Evolutionary conservation across 2,888 invertebrate species (phyloP), one percentile per base, ranked within the genome.

Genomic region (Melitaea athalia): DNA sequence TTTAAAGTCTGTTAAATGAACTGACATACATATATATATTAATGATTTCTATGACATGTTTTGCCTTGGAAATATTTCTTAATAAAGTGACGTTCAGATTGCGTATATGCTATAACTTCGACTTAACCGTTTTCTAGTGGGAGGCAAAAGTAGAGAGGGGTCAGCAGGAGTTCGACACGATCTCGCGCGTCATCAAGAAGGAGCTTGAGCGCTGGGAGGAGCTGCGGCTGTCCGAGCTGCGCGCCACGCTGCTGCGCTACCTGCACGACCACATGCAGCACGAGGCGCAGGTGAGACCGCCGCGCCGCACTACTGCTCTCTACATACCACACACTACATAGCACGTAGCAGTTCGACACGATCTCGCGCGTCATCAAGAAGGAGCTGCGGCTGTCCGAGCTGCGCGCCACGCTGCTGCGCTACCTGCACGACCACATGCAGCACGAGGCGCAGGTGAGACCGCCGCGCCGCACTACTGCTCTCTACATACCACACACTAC

Each of bases 91-190:
- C 8, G 5, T n/a, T 6, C 6, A 15, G 2, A n/a, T 15, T 15
- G 1, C 49, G 15, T 15, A 15, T 17, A 10, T 7, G 15, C 14
- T 3, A 47, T 47, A 6, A 11, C 14, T 47, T 11, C 12, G 4
- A 38, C 38, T 5, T 33, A 38, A 38, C 38, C 8, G 31, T 53
- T 11, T 10, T 59, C 24, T 81, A 98, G 96, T 98, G 98, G 98
- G 98, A 99, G 86, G 94, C 96, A 0, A 98, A 98, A 91, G 98
- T 99, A n/a, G 98, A 99, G 80, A 95, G 98, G 74, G 97, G 98
- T 0, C 98, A 99, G 85, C 97, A 98, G 78, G 99, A 98, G 83
- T 99, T 99, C 89, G 98, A 99, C 85, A 96, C 45, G 45, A 8
- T 4, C 45, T 45, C 45, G 12, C 45, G 45, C 45, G 45, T 45